Evolutionary conservation across 2,888 invertebrate genomes (phyloP).

Genomic region (Perizoma affinitatum): DNA sequence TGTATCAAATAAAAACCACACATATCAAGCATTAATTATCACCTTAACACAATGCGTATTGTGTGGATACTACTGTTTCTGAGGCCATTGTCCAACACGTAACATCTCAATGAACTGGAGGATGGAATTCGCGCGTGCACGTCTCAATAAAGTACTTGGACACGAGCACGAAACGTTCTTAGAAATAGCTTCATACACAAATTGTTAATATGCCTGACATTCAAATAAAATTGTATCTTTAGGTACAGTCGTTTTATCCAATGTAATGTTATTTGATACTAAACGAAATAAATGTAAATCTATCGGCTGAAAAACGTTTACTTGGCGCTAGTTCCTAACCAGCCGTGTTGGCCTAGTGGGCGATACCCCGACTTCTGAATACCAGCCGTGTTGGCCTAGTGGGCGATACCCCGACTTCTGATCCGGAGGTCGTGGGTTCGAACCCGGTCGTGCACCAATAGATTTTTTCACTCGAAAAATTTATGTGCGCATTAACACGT

Average conservation of each 20-base stretch:
- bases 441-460: too few species aligned
- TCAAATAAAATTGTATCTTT: not conserved
- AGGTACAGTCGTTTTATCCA: not conserved
- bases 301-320: too few species aligned
- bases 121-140: constrained; percentile 29
- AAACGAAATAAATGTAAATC: too few species aligned
- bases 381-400: too few species aligned
- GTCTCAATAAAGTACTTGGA: constrained; percentile 24
- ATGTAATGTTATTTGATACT: not conserved
- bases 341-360: too few species aligned
- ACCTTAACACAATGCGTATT: constrained; percentile 16
- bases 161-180: constrained; percentile 19
- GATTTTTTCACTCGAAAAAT: too few species aligned
- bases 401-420: too few species aligned
- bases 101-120: constrained; percentile 22
- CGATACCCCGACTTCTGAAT: too few species aligned
- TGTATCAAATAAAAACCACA: not conserved
- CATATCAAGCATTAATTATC: not conserved
- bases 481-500: too few species aligned
- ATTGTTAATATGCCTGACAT: not conserved
- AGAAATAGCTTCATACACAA: constrained; percentile 5
- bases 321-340: too few species aligned
- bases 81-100: constrained; percentile 29
- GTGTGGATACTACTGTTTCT: constrained; percentile 11
- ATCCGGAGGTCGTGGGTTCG: too few species aligned